These are phyloP conservation scores for Solenopsis invicta DNA, from an alignment of 1,140 invertebrate genomes.

Conservation along the genomic window DNA sequence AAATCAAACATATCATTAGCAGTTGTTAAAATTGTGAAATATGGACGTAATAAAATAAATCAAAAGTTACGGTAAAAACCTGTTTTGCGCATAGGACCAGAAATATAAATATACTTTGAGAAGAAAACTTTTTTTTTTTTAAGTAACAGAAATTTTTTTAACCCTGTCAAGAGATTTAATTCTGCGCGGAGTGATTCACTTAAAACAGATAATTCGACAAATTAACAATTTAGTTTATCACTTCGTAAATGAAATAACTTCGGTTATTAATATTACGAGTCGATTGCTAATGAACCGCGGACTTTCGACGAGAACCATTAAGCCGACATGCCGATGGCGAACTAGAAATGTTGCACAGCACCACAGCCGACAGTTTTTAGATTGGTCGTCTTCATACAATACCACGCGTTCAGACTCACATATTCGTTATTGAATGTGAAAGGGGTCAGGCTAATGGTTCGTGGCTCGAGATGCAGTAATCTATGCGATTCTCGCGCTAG, in stretches of 20 bases:
- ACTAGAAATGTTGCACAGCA: constrained; percentile 26
- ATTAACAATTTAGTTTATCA: constrained; percentile 31
- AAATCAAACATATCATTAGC: not conserved
- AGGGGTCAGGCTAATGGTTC: constrained; percentile 76
- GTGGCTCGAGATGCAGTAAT: constrained; percentile 75
- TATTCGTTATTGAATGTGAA: constrained; percentile 70
- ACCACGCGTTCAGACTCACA: constrained; percentile 46
- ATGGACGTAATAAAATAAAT: not conserved
- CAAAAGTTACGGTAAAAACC: constrained; percentile 1
- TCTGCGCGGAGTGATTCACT: not conserved
- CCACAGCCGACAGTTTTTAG: constrained; percentile 47
- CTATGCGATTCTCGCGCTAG: constrained; percentile 72
- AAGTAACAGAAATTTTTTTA: not conserved
- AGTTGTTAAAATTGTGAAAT: constrained; percentile 16
- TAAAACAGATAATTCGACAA: not conserved
- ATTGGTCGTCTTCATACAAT: constrained; percentile 34
- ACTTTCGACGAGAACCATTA: constrained; percentile 21
- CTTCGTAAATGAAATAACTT: constrained; percentile 1
- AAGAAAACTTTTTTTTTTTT: no score
- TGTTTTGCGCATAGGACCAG: not conserved
- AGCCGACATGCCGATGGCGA: constrained; percentile 15
- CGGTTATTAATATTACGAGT: constrained; percentile 44
- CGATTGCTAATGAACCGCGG: not conserved
- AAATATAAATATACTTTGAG: no score
- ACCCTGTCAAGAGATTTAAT: constrained; percentile 1